Conservation (phyloP, 1,140 invertebrate genomes). For the Limonius californicus region DNA sequence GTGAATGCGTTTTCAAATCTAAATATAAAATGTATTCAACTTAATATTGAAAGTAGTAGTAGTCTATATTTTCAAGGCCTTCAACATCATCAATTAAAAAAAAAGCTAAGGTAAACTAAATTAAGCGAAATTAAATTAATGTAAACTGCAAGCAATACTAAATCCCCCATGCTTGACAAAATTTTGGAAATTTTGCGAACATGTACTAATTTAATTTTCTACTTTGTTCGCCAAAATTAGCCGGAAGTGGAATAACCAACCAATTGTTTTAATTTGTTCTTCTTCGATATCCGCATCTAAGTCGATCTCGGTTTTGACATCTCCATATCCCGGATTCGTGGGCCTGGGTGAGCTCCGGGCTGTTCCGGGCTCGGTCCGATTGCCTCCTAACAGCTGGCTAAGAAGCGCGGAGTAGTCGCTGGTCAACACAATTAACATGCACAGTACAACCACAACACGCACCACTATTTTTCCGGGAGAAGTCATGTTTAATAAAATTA, state of each 20-base stretch:
- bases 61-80: no score
- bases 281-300: slow-evolving; percentile 47
- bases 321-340: slow-evolving; percentile 45
- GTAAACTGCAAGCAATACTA: no score
- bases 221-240: neutral
- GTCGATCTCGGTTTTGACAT: slow-evolving; percentile 43
- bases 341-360: slow-evolving; percentile 32
- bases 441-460: slow-evolving; percentile 39
- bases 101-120: no score
- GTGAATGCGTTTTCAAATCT: no score
- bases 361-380: slow-evolving; percentile 28
- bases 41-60: no score
- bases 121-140: no score
- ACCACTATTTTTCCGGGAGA: slow-evolving; percentile 39
- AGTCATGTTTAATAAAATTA: slow-evolving; percentile 32
- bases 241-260: slow-evolving; percentile 22
- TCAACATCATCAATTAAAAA: no score
- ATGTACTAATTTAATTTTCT: neutral
- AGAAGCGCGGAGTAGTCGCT: slow-evolving; percentile 43
- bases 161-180: neutral
- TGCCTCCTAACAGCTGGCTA: slow-evolving; percentile 40
- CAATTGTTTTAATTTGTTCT: slow-evolving; percentile 41
- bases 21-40: no score
- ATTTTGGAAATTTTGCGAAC: neutral
- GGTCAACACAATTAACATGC: slow-evolving; percentile 39